Evolutionary conservation across 2,113 vertebrate genomes (phyloP).

Genomic region (Anseranas semipalmata): DNA sequence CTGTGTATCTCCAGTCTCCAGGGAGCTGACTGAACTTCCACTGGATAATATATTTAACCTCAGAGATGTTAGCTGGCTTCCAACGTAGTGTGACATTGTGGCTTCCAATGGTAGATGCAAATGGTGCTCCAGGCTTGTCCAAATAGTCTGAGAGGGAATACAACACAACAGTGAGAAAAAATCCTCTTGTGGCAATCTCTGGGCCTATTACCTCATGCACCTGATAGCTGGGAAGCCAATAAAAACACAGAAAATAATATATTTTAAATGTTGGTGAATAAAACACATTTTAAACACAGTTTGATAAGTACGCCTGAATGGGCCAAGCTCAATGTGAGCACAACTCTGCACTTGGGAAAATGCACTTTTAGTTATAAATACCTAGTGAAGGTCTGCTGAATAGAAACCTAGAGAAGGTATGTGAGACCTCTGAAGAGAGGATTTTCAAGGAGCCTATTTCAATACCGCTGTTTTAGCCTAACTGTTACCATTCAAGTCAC

Average conservation of each 20-base stretch:
- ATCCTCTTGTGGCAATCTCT: not conserved
- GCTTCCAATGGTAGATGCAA: constrained; percentile 73
- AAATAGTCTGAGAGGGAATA: constrained; percentile 48
- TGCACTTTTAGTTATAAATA: not conserved
- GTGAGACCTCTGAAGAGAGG: not conserved
- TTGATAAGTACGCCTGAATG: not conserved
- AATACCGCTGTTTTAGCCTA: not conserved
- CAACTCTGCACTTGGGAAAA: not conserved
- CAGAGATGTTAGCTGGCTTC: constrained; percentile 74
- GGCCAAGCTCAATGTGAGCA: not conserved
- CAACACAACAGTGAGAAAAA: not conserved
- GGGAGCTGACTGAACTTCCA: constrained; percentile 74
- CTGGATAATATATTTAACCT: constrained; percentile 77
- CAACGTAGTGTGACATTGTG: constrained; percentile 73
- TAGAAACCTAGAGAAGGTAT: not conserved
- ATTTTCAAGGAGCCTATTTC: not conserved
- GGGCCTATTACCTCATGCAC: not conserved
- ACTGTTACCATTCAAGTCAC: not conserved
- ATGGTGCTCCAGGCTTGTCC: constrained; percentile 63
- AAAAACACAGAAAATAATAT: not conserved
- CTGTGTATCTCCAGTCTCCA: constrained; percentile 77
- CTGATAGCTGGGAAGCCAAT: not conserved
- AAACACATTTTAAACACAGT: not conserved
- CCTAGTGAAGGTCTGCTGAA: not conserved
- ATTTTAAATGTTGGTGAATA: not conserved